Percentiles rank a stretch among this genome's conserved stretches.
phyloP scores from a whole-genome alignment of 2,113 vertebrate genomes.

The Pholis gunnellus region DNA sequence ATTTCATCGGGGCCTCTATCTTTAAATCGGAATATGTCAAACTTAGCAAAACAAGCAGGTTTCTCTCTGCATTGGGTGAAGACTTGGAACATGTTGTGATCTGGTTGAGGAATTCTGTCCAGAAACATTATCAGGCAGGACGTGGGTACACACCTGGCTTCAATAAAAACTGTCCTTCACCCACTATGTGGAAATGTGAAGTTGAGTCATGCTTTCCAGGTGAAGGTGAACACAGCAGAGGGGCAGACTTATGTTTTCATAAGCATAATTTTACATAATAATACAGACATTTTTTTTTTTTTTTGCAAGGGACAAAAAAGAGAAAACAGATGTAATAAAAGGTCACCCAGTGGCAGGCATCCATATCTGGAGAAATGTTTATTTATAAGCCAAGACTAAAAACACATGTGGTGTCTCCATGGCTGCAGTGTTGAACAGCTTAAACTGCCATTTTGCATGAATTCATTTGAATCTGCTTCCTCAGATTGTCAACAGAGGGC shows the following conservation, averaged over 20 bases:
- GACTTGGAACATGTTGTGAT: conserved; percentile 62
- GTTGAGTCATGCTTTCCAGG: conserved; percentile 83
- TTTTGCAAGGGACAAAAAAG: conserved; percentile 74
- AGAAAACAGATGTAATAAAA: conserved; percentile 88
- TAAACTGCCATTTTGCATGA: conserved; percentile 70
- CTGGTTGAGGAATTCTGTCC: conserved; percentile 61
- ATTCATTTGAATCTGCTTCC: conserved; percentile 71
- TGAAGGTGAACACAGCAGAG: conserved; percentile 82
- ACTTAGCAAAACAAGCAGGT: conserved; percentile 17
- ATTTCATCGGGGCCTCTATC: conserved; percentile 12
- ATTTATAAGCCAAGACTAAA: conserved; percentile 83
- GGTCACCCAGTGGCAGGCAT: conserved; percentile 83
- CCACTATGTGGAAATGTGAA: conserved; percentile 72
- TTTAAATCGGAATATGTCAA: conserved; percentile 31
- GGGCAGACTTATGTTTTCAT: conserved; percentile 84
- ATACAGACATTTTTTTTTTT: conserved; percentile 61
- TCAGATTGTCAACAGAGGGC: conserved; percentile 77
- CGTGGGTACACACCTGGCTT: conserved; percentile 81
- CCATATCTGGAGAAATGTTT: conserved; percentile 83
- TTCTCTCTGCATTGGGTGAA: conserved; percentile 43
- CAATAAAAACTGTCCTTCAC: conserved; percentile 80
- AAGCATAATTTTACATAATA: conserved; percentile 90
- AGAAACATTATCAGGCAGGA: conserved; percentile 66
- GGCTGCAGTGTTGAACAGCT: conserved; percentile 47
- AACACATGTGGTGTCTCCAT: conserved; percentile 79